Percentiles rank a stretch among this genome's conserved stretches.
These are phyloP conservation scores for Campylorhamphus procurvoides DNA, from an alignment of 2,113 vertebrate genomes.

Conservation along the genomic window DNA sequence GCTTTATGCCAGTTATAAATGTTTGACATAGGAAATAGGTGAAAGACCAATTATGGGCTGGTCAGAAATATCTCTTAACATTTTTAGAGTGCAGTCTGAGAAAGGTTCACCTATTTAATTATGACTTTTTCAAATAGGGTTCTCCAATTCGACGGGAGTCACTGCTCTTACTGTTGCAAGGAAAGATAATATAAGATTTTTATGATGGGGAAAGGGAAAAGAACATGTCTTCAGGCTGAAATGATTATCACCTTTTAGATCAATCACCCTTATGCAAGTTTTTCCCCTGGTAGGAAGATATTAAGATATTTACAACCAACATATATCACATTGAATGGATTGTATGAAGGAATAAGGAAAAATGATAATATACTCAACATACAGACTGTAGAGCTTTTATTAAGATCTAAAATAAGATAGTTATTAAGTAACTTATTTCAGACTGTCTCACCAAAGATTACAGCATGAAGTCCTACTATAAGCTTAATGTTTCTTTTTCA, in stretches of 20 bases:
- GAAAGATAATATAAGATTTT: background rate
- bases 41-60: constrained; percentile 16
- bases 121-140: background rate
- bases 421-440: background rate
- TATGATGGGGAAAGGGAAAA: background rate
- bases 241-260: constrained; percentile 6
- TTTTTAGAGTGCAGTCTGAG: constrained; percentile 10
- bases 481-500: background rate
- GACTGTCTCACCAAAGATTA: background rate
- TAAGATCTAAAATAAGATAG: background rate
- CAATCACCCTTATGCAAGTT: background rate
- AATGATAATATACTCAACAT: background rate
- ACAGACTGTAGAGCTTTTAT: background rate
- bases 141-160: background rate
- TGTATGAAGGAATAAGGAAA: background rate
- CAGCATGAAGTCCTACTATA: background rate
- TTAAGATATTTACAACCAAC: constrained; percentile 28
- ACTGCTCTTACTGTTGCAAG: background rate
- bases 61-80: constrained; percentile 44
- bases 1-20: background rate
- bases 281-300: background rate
- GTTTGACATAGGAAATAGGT: constrained; percentile 12
- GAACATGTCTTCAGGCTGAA: background rate
- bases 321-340: background rate
- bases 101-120: constrained; percentile 21